phyloP scores from a whole-genome alignment of 2,113 vertebrate species.

The Lates calcarifer region DNA sequence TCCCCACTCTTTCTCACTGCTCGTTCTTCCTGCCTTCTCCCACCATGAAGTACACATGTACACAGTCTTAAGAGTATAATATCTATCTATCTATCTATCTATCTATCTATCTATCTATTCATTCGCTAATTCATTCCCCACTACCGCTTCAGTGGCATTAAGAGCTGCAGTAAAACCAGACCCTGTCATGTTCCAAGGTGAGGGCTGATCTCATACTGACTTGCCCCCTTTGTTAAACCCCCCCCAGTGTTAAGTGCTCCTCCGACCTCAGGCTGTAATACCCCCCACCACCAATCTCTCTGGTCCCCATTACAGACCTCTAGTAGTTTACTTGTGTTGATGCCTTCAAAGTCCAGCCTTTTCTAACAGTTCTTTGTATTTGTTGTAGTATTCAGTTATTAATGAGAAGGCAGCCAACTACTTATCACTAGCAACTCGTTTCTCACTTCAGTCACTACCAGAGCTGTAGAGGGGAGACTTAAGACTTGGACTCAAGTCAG shows the following conservation, averaged over 20 bases:
- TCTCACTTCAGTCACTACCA: not conserved
- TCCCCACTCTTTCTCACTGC: slow-evolving; percentile 81
- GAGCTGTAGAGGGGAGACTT: not conserved
- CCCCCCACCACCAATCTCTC: not conserved
- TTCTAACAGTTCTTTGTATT: not conserved
- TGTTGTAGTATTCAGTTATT: not conserved
- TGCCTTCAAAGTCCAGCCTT: not conserved
- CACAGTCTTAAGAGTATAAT: not conserved
- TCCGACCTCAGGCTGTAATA: slow-evolving; percentile 17
- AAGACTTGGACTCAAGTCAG: not conserved
- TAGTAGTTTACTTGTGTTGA: not conserved
- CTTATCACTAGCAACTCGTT: no score
- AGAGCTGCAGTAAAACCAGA: slow-evolving; percentile 59
- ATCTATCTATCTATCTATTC: not conserved
- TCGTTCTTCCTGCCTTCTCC: slow-evolving; percentile 56
- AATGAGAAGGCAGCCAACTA: not conserved
- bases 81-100: slow-evolving; percentile 14
- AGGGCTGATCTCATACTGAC: slow-evolving; percentile 57
- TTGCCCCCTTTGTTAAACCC: slow-evolving; percentile 35
- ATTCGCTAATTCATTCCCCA: not conserved
- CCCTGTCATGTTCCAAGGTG: slow-evolving; percentile 50
- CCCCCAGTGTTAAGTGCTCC: slow-evolving; percentile 50
- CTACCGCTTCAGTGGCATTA: slow-evolving; percentile 1
- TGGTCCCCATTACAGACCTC: not conserved
- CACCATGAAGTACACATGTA: not conserved